Conservation (phyloP, 2,113 vertebrate species). For the Mastomys natalensis region DNA sequence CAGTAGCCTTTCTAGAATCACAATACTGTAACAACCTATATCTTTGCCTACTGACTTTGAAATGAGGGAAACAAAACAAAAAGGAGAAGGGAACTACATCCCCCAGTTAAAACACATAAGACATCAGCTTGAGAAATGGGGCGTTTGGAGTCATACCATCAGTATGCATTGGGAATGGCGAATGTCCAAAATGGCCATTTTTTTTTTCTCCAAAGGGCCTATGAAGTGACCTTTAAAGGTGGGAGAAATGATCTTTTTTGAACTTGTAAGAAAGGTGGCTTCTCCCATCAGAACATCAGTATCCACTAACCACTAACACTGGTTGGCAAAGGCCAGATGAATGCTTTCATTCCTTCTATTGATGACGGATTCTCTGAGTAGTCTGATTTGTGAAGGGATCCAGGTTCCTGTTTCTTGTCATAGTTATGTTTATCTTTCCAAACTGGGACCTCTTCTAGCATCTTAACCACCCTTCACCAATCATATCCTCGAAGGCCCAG, state of each 20-base stretch:
- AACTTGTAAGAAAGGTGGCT: conserved; percentile 57
- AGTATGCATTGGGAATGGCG: conserved; percentile 23
- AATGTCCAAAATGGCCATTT: conserved; percentile 69
- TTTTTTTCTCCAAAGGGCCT: conserved; percentile 52
- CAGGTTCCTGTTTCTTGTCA: conserved; percentile 34
- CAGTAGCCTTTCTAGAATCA: not conserved
- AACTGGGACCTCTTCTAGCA: conserved; percentile 62
- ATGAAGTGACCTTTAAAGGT: conserved; percentile 41
- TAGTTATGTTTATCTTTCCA: conserved; percentile 52
- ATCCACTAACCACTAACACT: not conserved
- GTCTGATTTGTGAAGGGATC: conserved; percentile 54
- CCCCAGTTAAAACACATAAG: conserved; percentile 33
- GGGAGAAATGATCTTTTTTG: conserved; percentile 34
- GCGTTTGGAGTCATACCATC: not conserved
- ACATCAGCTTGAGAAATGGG: not conserved
- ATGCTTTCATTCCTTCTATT: conserved; percentile 52
- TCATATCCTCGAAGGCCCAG: not conserved
- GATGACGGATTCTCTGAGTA: conserved; percentile 47
- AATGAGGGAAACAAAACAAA: conserved; percentile 31
- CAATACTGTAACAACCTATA: conserved; percentile 7
- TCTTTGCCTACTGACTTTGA: conserved; percentile 11
- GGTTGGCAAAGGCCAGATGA: not conserved
- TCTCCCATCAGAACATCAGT: not conserved
- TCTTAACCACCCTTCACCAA: conserved; percentile 44
- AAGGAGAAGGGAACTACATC: not conserved